Evolutionary conservation across 2,797 vertebrate genomes (phyloP).

Genomic region (Prionace glauca): DNA sequence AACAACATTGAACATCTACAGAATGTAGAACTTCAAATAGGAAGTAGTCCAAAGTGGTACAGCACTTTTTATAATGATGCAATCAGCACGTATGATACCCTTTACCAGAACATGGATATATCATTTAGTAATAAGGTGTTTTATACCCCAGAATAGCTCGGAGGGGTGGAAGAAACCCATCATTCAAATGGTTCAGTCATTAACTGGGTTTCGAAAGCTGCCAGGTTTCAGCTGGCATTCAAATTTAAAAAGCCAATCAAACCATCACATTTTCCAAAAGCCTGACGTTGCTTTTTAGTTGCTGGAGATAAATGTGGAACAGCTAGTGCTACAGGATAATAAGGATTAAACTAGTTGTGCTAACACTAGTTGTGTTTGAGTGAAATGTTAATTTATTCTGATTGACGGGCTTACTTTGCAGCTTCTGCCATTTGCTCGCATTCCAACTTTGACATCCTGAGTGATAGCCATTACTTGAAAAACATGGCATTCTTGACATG

Average conservation of each 20-base stretch:
- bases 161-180: not conserved
- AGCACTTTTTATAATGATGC: not conserved
- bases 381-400: slow-evolving; percentile 43
- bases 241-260: not conserved
- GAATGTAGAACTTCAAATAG: not conserved
- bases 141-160: not conserved
- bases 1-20: not conserved
- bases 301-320: not conserved
- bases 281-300: not conserved
- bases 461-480: slow-evolving; percentile 51
- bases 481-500: slow-evolving; percentile 45
- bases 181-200: not conserved
- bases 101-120: not conserved
- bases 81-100: not conserved
- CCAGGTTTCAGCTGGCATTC: not conserved
- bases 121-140: not conserved
- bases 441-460: slow-evolving; percentile 53
- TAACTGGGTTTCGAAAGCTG: not conserved
- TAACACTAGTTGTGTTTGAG: not conserved
- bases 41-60: not conserved
- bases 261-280: not conserved
- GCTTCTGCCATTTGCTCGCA: slow-evolving; percentile 55
- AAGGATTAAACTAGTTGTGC: not conserved
- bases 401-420: slow-evolving; percentile 56
- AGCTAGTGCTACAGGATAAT: not conserved